Evolutionary conservation across 2,888 invertebrate species (phyloP).

Genomic region (Pristionchus arcanus): DNA sequence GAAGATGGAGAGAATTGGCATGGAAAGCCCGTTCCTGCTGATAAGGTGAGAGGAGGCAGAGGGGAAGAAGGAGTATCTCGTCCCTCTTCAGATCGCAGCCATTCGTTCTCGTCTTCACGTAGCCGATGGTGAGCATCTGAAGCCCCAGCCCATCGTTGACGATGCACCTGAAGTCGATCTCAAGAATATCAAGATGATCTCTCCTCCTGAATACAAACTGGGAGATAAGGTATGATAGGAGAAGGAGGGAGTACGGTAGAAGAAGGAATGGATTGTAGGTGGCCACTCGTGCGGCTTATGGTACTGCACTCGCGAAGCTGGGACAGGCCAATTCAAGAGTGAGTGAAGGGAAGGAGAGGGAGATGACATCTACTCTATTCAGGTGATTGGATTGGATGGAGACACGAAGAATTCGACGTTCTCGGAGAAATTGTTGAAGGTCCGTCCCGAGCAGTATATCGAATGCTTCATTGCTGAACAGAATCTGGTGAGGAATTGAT

Average conservation of each 20-base stretch:
- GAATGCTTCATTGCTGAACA: constrained; percentile 99
- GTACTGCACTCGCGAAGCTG: constrained; percentile 93
- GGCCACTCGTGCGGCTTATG: constrained; percentile 95
- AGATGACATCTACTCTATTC: background rate
- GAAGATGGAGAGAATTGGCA: constrained; percentile 98
- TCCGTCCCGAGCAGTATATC: constrained; percentile 87
- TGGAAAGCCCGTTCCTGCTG: constrained; percentile 89
- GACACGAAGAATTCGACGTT: constrained; percentile 99
- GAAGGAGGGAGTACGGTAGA: background rate
- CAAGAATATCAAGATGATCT: constrained; percentile 71
- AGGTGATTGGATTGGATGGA: constrained; percentile 94
- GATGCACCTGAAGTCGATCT: constrained; percentile 72
- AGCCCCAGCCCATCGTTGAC: constrained; percentile 68
- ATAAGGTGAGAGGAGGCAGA: constrained; percentile 61
- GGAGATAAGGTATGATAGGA: constrained; percentile 80
- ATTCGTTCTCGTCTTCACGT: constrained; percentile 83
- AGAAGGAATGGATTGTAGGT: constrained; percentile 81
- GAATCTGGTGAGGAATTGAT: constrained; percentile 84
- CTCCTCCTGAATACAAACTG: constrained; percentile 89
- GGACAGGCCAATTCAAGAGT: constrained; percentile 84
- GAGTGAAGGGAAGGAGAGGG: background rate
- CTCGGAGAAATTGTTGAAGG: constrained; percentile 90
- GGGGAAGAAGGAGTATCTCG: background rate
- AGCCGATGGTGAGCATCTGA: constrained; percentile 79
- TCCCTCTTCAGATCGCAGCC: constrained; percentile 63